A percentile compares a stretch with the other conserved stretches of the same genome.
Evolutionary conservation across 2,113 vertebrate species (phyloP).

Genomic region (Diphyllodes magnificus): DNA sequence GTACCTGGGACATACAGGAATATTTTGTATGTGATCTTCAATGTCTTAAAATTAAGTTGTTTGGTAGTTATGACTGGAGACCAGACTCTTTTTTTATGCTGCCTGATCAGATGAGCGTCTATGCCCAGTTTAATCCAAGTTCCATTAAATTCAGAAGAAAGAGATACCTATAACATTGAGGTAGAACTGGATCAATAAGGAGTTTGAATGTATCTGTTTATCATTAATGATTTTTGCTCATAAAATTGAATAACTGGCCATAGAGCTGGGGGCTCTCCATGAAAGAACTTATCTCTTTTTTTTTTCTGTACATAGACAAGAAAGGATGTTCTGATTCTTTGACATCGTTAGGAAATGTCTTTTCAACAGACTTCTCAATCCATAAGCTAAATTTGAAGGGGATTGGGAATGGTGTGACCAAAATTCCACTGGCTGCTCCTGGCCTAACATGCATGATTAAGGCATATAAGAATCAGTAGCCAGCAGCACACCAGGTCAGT

Average conservation of each 20-base stretch:
- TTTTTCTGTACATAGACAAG: neutral
- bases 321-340: neutral
- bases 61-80: neutral
- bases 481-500: neutral
- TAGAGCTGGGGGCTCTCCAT: neutral
- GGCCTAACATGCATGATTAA: neutral
- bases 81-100: neutral
- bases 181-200: neutral
- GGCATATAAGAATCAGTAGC: rapidly evolving
- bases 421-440: neutral
- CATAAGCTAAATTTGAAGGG: neutral
- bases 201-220: neutral
- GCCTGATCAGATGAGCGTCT: neutral
- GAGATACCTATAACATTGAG: neutral
- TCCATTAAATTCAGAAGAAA: neutral
- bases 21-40: neutral
- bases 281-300: neutral
- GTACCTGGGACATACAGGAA: neutral
- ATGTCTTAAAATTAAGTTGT: neutral
- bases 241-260: neutral
- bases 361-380: neutral
- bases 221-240: neutral
- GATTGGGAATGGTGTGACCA: neutral
- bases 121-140: neutral
- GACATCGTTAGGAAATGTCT: neutral